Evolutionary conservation across 2,113 vertebrate genomes (phyloP).

Genomic region (human): GRCh38 chr1:241021001-241021500

Average conservation of each 20-base stretch:
- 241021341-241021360: slow-evolving; percentile 26
- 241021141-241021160: slow-evolving; percentile 3
- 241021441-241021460: not conserved
- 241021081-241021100: slow-evolving; percentile 20
- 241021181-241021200: not conserved
- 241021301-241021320: not conserved
- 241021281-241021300: not conserved
- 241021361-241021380: not conserved
- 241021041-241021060: not conserved
- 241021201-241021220: slow-evolving; percentile 35
- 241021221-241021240: slow-evolving; percentile 29
- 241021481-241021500: not conserved
- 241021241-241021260: not conserved
- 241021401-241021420: slow-evolving; percentile 1
- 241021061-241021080: not conserved
- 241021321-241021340: not conserved
- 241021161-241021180: slow-evolving; percentile 20
- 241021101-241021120: not conserved
- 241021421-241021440: not conserved
- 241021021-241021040: not conserved
- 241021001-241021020: slow-evolving; percentile 29
- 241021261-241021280: not conserved
- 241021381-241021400: not conserved
- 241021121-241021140: slow-evolving; percentile 23
- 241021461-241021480: not conserved